Evolutionary conservation across 2,888 invertebrate species (phyloP), one percentile per base, ranked within the genome.

Genomic region (Amitus sp.): DNA sequence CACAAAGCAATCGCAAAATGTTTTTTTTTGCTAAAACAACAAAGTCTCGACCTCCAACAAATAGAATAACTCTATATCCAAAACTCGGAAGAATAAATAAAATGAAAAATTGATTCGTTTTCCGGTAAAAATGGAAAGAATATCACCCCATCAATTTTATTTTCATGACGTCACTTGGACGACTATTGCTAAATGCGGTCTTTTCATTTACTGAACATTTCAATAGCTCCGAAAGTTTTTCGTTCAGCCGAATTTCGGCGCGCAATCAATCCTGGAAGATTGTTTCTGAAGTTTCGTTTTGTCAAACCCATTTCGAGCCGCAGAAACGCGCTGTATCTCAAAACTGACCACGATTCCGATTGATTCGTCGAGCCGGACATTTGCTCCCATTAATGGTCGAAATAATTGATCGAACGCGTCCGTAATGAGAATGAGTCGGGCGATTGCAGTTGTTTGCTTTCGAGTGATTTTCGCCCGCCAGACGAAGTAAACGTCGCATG

Each of bases 271-370:
- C 13, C 5, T 5, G 37, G 13, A 37, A 37, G 37, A 37, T 37
- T 37, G 13, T 13, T 37, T 37, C 13, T 15, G 15, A 37, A 4
- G 37, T 37, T 13, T 37, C 37, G 37, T 37, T 37, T 37, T 37
- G 37, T 37, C 12, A 37, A 37, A 37, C 37, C 37, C 15, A 37
- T 37, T 37, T 37, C 37, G 15, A 5, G 37, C 13, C 37, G 15
- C 13, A 12, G 9, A 15, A 37, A 15, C 13, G 15, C 12, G 15
- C 37, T 37, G 13, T 37, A 37, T 37, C 37, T 37, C 15, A 37
- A 37, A 37, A 37, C 15, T 37, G 12, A 37, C 37, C 37, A 37
- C 37, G 37, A 37, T 37, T 37, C 15, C 37, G 15, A 37, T 37
- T 37, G 12, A 37, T 37, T 15, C 37, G 37, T 37, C 37, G 15